phyloP scores from a whole-genome alignment of 2,113 vertebrate genomes.

The Rutilus rutilus region DNA sequence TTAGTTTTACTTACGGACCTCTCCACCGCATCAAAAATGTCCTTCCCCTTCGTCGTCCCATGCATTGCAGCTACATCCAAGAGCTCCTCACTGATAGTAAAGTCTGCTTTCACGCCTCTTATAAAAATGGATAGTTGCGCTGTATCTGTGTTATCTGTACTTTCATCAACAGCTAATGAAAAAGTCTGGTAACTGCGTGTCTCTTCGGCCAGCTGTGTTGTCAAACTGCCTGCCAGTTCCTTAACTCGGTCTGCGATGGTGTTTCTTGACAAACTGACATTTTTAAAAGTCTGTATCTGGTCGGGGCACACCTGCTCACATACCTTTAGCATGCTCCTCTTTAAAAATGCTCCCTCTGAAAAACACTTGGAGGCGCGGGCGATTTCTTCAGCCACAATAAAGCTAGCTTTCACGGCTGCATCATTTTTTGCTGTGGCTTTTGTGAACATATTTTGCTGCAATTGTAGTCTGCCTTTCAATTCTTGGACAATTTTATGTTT shows the following conservation, averaged over 20 bases:
- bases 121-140: conserved; percentile 2
- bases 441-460: not conserved
- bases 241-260: conserved; percentile 57
- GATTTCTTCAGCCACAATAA: conserved; percentile 60
- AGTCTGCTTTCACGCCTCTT: not conserved
- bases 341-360: too few relatives aligned
- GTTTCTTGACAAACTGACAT: conserved; percentile 67
- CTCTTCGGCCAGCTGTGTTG: conserved; percentile 49
- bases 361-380: too few relatives aligned
- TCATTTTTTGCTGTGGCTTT: conserved; percentile 55
- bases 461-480: conserved; percentile 58
- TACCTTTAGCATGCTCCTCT: not conserved
- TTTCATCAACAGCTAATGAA: conserved; percentile 1
- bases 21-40: conserved; percentile 52
- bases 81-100: not conserved
- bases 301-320: conserved; percentile 26
- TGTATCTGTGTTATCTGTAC: not conserved
- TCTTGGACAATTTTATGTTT: conserved; percentile 51
- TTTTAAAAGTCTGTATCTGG: conserved; percentile 60
- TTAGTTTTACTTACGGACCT: conserved; percentile 54
- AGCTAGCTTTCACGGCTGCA: conserved; percentile 59
- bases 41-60: conserved; percentile 41
- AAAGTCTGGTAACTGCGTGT: not conserved
- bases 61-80: conserved; percentile 51
- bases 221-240: conserved; percentile 43